phyloP scores from a whole-genome alignment of 1,140 invertebrate species.

The Bombus soroeensis region DNA sequence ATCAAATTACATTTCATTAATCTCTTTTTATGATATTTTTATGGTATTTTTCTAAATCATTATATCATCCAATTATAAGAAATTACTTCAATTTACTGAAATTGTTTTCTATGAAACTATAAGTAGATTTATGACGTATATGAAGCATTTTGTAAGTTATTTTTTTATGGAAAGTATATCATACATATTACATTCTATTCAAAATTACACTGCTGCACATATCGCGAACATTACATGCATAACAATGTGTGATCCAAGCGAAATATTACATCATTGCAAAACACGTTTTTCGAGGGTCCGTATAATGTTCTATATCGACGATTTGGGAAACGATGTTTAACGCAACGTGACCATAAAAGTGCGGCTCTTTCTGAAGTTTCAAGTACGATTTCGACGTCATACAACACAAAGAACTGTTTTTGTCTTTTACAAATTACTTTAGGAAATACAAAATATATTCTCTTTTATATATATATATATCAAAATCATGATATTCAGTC shows the following conservation, averaged over 20 bases:
- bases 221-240: background rate
- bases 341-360: conserved; percentile 57
- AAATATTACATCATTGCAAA: conserved; percentile 34
- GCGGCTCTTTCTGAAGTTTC: conserved; percentile 42
- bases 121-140: background rate
- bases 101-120: background rate
- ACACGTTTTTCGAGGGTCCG: background rate
- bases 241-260: background rate
- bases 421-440: conserved; percentile 4
- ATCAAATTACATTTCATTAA: background rate
- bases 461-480: background rate
- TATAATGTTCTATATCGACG: background rate
- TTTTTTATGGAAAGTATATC: background rate
- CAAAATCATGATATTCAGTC: background rate
- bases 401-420: conserved; percentile 9
- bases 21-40: background rate
- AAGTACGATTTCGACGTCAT: conserved; percentile 46
- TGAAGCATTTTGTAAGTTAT: background rate
- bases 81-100: conserved; percentile 2
- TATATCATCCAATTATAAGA: background rate
- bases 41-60: background rate
- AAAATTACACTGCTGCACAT: background rate
- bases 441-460: background rate
- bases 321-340: conserved; percentile 32
- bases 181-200: background rate